Percentiles rank a stretch among this genome's conserved stretches.
Conservation (phyloP, 2,113 vertebrate species). For the human region DNA sequence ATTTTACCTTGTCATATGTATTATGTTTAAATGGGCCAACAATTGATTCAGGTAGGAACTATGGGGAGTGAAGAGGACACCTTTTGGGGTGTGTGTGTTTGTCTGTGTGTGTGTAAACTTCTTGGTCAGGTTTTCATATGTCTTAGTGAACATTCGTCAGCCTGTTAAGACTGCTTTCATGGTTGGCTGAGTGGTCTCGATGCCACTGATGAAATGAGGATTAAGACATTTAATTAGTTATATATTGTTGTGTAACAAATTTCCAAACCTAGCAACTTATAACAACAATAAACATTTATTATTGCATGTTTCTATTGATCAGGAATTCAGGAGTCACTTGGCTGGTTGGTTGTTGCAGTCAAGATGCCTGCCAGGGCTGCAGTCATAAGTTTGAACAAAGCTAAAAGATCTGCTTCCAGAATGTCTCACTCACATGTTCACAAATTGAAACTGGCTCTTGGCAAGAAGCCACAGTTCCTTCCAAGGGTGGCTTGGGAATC, state of each 20-base stretch:
- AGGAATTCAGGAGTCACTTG: background rate
- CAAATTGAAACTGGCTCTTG: background rate
- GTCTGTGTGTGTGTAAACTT: background rate
- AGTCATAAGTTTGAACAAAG: background rate
- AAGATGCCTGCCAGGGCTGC: background rate
- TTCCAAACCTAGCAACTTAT: background rate
- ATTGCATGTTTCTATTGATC: background rate
- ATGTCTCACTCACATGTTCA: background rate
- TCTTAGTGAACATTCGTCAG: background rate
- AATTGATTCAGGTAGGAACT: background rate
- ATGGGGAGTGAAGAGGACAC: background rate
- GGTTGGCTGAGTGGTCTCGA: background rate
- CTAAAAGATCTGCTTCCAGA: background rate
- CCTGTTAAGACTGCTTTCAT: background rate
- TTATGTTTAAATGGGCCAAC: background rate
- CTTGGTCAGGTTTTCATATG: background rate
- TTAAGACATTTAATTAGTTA: background rate
- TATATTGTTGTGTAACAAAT: background rate
- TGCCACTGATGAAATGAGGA: background rate
- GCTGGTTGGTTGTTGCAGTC: background rate
- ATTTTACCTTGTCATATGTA: background rate
- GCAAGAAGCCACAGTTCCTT: background rate
- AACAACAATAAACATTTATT: background rate
- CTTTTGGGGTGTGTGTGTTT: background rate
- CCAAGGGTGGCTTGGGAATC: background rate